These are phyloP conservation scores for Macrotus californicus DNA, from an alignment of 2,113 vertebrate genomes.

Conservation along the genomic window DNA sequence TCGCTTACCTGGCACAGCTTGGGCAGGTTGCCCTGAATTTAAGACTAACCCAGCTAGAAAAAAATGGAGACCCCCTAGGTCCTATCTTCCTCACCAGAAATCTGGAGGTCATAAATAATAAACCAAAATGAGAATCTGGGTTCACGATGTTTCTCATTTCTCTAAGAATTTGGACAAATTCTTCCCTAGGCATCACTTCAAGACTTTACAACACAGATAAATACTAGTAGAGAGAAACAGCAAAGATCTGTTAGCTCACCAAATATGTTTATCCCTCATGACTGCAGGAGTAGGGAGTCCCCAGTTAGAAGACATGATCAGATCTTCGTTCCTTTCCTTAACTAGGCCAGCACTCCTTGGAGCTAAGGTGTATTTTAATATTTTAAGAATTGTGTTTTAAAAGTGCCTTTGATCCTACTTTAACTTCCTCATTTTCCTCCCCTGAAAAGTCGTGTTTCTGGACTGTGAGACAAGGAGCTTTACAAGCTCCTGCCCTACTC, in stretches of 20 bases:
- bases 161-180: constrained; percentile 10
- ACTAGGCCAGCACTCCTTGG: constrained; percentile 52
- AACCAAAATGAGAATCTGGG: not conserved
- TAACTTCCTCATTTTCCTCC: not conserved
- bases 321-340: constrained; percentile 47
- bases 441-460: not conserved
- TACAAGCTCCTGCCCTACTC: not conserved
- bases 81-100: not conserved
- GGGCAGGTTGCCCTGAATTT: constrained; percentile 36
- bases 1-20: constrained; percentile 8
- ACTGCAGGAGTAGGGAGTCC: not conserved
- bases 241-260: constrained; percentile 39
- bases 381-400: constrained; percentile 37
- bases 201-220: not conserved
- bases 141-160: not conserved
- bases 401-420: not conserved
- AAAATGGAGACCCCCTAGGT: not conserved
- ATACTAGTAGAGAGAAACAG: constrained; percentile 12
- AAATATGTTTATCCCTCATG: not conserved
- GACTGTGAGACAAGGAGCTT: not conserved
- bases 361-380: constrained; percentile 38
- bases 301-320: constrained; percentile 35
- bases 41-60: constrained; percentile 26
- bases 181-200: not conserved
- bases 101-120: not conserved